phyloP scores from a whole-genome alignment of 1,140 invertebrate genomes.

The Teleogryllus occipitalis region DNA sequence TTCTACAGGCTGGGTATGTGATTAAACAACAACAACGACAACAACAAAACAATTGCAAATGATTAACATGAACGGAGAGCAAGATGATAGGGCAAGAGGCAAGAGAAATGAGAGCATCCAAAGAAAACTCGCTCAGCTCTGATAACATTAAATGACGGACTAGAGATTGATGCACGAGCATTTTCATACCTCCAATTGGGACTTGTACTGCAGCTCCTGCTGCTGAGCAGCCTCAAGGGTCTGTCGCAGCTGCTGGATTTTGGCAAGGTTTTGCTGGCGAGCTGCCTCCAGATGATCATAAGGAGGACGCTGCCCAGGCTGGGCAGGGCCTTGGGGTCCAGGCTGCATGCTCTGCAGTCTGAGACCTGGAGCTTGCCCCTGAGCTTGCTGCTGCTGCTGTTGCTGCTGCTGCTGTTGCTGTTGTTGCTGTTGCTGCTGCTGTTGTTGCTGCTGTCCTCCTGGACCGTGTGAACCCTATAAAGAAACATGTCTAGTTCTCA shows the following conservation, averaged over 20 bases:
- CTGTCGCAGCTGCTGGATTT: conserved; percentile 58
- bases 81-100: background rate
- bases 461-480: background rate
- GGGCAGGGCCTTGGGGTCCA: conserved; percentile 24
- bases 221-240: conserved; percentile 64
- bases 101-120: background rate
- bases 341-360: conserved; percentile 36
- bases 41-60: background rate
- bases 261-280: conserved; percentile 57
- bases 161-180: background rate
- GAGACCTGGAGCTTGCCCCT: background rate
- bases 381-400: conserved; percentile 17
- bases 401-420: conserved; percentile 24
- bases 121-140: background rate
- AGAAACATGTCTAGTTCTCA: background rate
- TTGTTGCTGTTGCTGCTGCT: conserved; percentile 12
- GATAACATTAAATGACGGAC: background rate
- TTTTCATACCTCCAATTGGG: conserved; percentile 49
- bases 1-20: too few species aligned
- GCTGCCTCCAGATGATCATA: conserved; percentile 49
- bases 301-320: conserved; percentile 34
- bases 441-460: background rate
- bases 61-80: background rate
- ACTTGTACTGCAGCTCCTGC: conserved; percentile 66
- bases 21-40: too few species aligned